phyloP scores from a whole-genome alignment of 2,797 vertebrate species.

The Carcharodon carcharias region DNA sequence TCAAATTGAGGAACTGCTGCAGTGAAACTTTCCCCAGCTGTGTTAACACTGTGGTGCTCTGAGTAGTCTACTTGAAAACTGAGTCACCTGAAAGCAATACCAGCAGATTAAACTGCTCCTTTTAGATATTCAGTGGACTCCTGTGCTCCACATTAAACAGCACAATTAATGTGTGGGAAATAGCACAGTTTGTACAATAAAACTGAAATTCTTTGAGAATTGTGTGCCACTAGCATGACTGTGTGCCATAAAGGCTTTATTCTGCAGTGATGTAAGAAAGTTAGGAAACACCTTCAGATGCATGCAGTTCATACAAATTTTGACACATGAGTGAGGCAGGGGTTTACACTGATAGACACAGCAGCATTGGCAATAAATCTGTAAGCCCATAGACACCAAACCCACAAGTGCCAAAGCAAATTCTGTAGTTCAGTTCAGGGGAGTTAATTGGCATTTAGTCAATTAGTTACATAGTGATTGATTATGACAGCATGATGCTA shows the following conservation, averaged over 20 bases:
- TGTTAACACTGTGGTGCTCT: not conserved
- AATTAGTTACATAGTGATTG: not conserved
- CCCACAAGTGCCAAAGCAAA: not conserved
- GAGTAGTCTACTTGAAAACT: not conserved
- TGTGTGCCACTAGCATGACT: not conserved
- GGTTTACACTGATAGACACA: not conserved
- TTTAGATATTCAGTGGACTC: not conserved
- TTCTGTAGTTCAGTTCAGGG: not conserved
- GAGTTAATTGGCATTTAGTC: not conserved
- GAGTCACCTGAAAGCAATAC: not conserved
- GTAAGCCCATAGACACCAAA: not conserved
- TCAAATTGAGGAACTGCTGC: conserved; percentile 13
- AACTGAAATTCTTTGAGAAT: conserved; percentile 18
- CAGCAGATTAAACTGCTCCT: not conserved
- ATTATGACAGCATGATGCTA: not conserved
- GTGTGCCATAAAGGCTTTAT: not conserved
- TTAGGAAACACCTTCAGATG: not conserved
- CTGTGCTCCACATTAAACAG: not conserved
- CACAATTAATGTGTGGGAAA: not conserved
- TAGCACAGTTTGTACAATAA: not conserved
- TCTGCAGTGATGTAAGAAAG: not conserved
- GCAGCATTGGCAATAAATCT: not conserved
- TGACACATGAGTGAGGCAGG: not conserved
- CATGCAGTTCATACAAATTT: not conserved
- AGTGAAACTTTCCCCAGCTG: not conserved